These are phyloP conservation scores for Steatornis caripensis DNA, from an alignment of 2,113 vertebrate species.

Conservation along the genomic window DNA sequence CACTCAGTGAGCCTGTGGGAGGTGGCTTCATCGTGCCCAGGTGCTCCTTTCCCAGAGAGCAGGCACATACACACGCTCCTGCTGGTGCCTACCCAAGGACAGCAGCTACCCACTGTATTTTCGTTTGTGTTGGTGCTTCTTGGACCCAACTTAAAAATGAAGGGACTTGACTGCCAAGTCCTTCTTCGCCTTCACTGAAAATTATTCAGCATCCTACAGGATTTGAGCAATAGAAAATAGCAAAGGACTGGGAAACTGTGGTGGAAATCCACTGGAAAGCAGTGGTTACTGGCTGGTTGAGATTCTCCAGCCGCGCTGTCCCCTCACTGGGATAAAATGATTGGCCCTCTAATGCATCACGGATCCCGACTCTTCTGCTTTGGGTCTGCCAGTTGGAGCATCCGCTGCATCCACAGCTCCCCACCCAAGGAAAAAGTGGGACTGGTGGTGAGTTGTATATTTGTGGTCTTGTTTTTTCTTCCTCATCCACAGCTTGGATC, in stretches of 20 bases:
- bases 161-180: background rate
- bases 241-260: background rate
- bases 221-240: background rate
- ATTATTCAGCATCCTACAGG: background rate
- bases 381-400: background rate
- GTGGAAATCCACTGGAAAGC: too few species aligned
- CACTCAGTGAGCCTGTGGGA: background rate
- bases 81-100: background rate
- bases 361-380: background rate
- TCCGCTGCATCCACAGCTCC: conserved; percentile 63
- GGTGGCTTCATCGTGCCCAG: background rate
- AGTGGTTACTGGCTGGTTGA: background rate
- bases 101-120: background rate
- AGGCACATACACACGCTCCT: background rate
- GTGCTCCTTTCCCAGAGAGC: background rate
- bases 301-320: background rate
- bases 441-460: conserved; percentile 68
- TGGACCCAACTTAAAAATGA: background rate
- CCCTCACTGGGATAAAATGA: background rate
- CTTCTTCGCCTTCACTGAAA: background rate
- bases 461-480: background rate
- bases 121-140: background rate
- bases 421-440: conserved; percentile 73
- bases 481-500: background rate
- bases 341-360: background rate